Percentiles rank a stretch among this genome's conserved stretches.
Evolutionary conservation across 1,140 invertebrate genomes (phyloP).

Genomic region (Melanaphis sacchari): DNA sequence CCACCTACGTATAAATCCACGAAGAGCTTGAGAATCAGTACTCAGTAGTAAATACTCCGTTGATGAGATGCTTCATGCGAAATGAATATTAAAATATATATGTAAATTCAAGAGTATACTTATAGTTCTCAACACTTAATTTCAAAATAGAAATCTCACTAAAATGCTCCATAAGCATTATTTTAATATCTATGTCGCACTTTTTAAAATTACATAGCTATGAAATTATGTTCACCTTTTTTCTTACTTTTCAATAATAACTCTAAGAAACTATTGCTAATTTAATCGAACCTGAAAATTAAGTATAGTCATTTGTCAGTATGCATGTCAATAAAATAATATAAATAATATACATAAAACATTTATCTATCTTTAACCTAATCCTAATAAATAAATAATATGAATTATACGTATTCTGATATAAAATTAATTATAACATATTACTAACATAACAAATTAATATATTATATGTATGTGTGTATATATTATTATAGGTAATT

Average conservation of each 20-base stretch:
- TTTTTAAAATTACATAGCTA: neutral
- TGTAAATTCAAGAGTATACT: neutral
- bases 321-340: neutral
- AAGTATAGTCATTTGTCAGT: neutral
- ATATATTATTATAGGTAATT: too few relatives aligned
- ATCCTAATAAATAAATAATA: neutral
- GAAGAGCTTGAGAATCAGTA: neutral
- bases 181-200: neutral
- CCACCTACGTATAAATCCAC: neutral
- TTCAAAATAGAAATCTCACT: neutral
- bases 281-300: neutral
- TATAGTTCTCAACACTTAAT: neutral
- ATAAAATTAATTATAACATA: neutral
- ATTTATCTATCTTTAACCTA: neutral
- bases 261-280: too few relatives aligned
- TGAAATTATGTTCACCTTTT: too few relatives aligned
- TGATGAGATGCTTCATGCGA: neutral
- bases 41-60: neutral
- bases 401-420: neutral
- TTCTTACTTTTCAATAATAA: too few relatives aligned
- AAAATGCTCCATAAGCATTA: neutral
- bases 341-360: neutral
- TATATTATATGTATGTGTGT: too few relatives aligned
- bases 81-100: neutral
- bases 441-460: too few relatives aligned